phyloP scores from a whole-genome alignment of 2,113 vertebrate species.

The Microcebus ravelobensis region DNA sequence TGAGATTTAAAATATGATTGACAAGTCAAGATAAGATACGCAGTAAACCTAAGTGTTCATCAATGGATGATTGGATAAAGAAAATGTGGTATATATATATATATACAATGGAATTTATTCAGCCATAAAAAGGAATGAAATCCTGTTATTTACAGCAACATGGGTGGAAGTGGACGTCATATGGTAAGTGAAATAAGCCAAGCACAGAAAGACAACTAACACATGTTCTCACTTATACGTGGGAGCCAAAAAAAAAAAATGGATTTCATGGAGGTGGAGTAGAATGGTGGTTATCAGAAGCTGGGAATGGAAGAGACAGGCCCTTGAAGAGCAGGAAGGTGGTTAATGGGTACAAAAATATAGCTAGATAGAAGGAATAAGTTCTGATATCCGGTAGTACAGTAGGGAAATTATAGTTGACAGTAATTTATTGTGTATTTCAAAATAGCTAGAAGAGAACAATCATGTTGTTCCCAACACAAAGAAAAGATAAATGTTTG shows the following conservation, averaged over 20 bases:
- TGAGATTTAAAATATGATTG: not conserved
- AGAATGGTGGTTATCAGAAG: not conserved
- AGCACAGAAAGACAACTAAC: not conserved
- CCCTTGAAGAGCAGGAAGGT: not conserved
- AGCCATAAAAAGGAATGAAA: not conserved
- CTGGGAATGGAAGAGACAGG: not conserved
- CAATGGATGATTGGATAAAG: not conserved
- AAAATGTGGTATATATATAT: not conserved
- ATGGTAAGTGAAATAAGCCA: not conserved
- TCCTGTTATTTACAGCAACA: not conserved
- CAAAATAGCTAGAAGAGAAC: not conserved
- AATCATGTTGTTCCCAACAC: not conserved
- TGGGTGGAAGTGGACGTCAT: not conserved
- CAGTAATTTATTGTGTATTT: not conserved
- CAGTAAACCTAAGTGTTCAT: not conserved
- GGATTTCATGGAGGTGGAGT: not conserved
- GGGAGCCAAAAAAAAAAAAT: not conserved
- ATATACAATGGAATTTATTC: not conserved
- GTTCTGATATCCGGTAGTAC: not conserved
- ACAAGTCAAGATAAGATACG: not conserved
- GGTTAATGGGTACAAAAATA: not conserved
- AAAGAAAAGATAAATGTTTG: not conserved
- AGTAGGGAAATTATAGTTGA: not conserved
- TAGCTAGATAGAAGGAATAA: not conserved
- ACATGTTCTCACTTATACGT: not conserved